These are phyloP conservation scores for Dorcus hopei DNA, from an alignment of 2,888 invertebrate species.

Conservation along the genomic window DNA sequence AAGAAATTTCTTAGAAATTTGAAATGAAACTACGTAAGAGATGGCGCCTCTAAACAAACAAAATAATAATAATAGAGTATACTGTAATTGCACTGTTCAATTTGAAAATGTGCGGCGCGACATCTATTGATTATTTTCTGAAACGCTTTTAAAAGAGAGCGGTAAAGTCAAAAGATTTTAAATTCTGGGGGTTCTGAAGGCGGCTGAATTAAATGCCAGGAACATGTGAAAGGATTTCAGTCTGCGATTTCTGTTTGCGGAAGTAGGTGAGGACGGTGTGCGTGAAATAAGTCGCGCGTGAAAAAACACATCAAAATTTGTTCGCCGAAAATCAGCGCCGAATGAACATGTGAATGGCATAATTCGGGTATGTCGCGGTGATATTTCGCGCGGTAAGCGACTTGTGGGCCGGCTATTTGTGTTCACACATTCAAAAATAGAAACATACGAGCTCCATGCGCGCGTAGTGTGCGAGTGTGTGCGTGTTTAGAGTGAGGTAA, in stretches of 20 bases:
- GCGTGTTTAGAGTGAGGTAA: conserved; percentile 15
- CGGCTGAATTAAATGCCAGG: conserved; percentile 14
- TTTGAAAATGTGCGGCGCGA: too few species aligned
- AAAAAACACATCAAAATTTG: not conserved
- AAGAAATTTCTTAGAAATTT: too few species aligned
- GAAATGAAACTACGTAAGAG: too few species aligned
- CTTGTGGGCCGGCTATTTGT: not conserved
- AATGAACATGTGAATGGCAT: conserved; percentile 2
- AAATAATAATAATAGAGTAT: too few species aligned
- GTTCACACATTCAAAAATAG: conserved; percentile 9
- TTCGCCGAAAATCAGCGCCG: conserved; percentile 2
- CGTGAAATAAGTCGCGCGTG: not conserved
- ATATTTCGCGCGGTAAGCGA: not conserved
- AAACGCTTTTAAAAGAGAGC: not conserved
- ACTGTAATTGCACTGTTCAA: too few species aligned
- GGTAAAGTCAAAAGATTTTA: not conserved
- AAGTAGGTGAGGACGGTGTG: not conserved
- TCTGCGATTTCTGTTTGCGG: not conserved
- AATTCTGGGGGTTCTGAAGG: not conserved
- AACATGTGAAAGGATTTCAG: conserved; percentile 1
- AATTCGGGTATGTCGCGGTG: not conserved
- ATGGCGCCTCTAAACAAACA: too few species aligned
- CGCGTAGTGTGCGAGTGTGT: not conserved
- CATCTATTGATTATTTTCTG: too few species aligned
- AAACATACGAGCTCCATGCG: conserved; percentile 11